phyloP scores from a whole-genome alignment of 2,888 invertebrate genomes.

The Oxycera nigricornis region DNA sequence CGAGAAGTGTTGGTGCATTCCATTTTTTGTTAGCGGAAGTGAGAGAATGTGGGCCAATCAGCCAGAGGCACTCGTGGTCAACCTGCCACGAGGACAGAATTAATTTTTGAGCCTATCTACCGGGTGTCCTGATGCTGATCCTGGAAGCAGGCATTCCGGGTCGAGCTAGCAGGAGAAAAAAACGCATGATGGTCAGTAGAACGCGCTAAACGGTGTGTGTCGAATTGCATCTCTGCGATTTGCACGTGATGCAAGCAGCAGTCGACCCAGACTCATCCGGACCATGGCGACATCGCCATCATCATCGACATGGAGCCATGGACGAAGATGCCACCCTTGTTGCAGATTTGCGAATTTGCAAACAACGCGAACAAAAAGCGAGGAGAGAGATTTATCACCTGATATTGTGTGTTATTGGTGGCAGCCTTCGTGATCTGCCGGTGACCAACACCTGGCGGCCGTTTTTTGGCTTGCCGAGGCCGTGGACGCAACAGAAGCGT shows the following conservation, averaged over 20 bases:
- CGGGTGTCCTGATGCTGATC: neutral
- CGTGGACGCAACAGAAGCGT: neutral
- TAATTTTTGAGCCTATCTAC: constrained; percentile 14
- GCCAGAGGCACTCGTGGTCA: neutral
- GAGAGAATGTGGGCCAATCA: neutral
- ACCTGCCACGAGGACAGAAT: constrained; percentile 14
- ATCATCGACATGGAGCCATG: neutral
- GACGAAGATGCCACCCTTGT: constrained; percentile 18
- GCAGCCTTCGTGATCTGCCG: neutral
- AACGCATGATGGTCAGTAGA: neutral
- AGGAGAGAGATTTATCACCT: constrained; percentile 25
- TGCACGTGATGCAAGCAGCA: constrained; percentile 13
- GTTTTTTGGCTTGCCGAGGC: neutral
- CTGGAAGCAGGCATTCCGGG: neutral
- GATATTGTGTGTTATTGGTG: constrained; percentile 17
- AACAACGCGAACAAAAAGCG: constrained; percentile 29
- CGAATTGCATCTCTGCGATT: constrained; percentile 29
- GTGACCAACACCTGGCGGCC: constrained; percentile 12
- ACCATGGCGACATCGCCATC: neutral
- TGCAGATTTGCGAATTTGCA: constrained; percentile 31
- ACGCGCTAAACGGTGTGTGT: constrained; percentile 29
- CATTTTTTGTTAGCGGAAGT: neutral
- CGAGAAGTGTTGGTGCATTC: neutral
- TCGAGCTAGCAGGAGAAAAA: neutral
- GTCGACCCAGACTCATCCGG: neutral